These are phyloP conservation scores for Drosophila setosimentum DNA, from an alignment of 2,888 invertebrate species.

Conservation along the genomic window DNA sequence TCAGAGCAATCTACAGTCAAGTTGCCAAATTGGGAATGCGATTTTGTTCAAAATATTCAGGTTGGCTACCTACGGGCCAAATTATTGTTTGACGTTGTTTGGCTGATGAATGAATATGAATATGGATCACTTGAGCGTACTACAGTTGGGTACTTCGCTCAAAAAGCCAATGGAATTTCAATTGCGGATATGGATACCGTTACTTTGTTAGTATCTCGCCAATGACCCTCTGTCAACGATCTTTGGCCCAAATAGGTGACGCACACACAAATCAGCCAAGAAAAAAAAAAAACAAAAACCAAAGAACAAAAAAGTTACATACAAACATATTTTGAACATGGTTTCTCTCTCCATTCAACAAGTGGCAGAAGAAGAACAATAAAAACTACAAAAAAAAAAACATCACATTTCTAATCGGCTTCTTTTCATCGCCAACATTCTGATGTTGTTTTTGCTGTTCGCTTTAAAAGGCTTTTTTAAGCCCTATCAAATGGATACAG, in stretches of 20 bases:
- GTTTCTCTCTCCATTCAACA: constrained; percentile 21
- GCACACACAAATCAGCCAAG: constrained; percentile 48
- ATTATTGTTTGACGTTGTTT: constrained; percentile 7
- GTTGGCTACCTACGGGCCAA: constrained; percentile 11
- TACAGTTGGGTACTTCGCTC: not conserved
- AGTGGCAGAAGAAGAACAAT: constrained; percentile 12
- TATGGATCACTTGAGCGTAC: constrained; percentile 27
- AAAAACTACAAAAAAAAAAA: constrained; percentile 6
- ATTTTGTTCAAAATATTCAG: constrained; percentile 4
- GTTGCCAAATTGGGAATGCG: constrained; percentile 35
- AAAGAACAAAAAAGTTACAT: constrained; percentile 4
- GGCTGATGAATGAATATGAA: constrained; percentile 28
- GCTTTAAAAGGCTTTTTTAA: constrained; percentile 20
- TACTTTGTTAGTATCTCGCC: constrained; percentile 25
- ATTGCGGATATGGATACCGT: constrained; percentile 43
- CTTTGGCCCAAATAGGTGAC: constrained; percentile 62
- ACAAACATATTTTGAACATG: constrained; percentile 2
- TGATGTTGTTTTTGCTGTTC: not conserved
- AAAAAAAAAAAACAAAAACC: constrained; percentile 1
- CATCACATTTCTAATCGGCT: constrained; percentile 16
- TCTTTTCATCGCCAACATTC: constrained; percentile 25
- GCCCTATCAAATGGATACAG: constrained; percentile 7
- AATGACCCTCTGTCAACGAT: constrained; percentile 64
- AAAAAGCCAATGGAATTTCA: constrained; percentile 2
- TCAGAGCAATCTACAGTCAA: constrained; percentile 7